phyloP scores from a whole-genome alignment of 2,888 invertebrate genomes.

The Drosophila mulleri region DNA sequence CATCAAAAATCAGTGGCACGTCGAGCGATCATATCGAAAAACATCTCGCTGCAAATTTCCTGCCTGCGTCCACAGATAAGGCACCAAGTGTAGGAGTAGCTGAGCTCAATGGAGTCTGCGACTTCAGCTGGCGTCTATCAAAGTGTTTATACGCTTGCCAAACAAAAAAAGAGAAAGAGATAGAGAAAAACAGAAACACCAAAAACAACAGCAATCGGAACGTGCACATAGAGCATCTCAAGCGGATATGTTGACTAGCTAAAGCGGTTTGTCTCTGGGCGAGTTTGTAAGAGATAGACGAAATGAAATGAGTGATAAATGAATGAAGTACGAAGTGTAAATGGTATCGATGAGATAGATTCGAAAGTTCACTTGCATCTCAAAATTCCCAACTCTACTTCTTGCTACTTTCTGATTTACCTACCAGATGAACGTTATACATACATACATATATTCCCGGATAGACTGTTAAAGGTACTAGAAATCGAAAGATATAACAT shows the following conservation, averaged over 20 bases:
- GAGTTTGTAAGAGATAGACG: background rate
- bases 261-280: background rate
- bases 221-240: conserved; percentile 1
- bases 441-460: too few species aligned
- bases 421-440: too few species aligned
- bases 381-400: too few species aligned
- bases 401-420: too few species aligned
- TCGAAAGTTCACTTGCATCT: too few species aligned
- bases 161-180: conserved; percentile 10
- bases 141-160: conserved; percentile 42
- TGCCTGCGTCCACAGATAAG: conserved; percentile 66
- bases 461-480: too few species aligned
- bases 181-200: background rate
- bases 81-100: conserved; percentile 59
- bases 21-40: conserved; percentile 76
- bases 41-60: conserved; percentile 72
- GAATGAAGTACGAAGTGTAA: too few species aligned
- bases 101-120: conserved; percentile 23
- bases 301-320: too few species aligned
- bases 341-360: too few species aligned
- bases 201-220: conserved; percentile 2
- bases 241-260: background rate
- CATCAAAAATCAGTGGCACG: conserved; percentile 72
- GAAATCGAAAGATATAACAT: too few species aligned
- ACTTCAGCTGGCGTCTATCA: conserved; percentile 70